phyloP scores from a whole-genome alignment of 1,140 invertebrate genomes.

The Papilio polytes region DNA sequence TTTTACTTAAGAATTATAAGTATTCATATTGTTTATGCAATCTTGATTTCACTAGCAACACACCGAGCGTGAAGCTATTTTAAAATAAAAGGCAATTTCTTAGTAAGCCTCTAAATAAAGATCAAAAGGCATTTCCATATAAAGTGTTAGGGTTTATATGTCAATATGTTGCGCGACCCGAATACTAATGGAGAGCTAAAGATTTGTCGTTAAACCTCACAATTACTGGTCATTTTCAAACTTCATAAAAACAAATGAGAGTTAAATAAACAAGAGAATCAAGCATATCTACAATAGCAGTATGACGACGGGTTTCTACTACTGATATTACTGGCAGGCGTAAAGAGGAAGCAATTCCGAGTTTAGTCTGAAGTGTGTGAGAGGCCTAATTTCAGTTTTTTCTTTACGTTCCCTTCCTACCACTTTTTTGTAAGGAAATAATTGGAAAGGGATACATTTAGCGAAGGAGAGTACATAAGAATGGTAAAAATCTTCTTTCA shows the following conservation, averaged over 20 bases:
- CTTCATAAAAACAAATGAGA: neutral
- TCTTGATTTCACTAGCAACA: neutral
- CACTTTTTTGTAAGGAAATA: too few species aligned
- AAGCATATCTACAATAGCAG: too few species aligned
- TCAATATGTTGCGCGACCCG: slow-evolving; percentile 28
- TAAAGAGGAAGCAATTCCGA: too few species aligned
- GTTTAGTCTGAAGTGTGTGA: too few species aligned
- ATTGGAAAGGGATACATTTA: too few species aligned
- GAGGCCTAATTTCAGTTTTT: too few species aligned
- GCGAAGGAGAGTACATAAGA: too few species aligned
- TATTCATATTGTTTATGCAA: neutral
- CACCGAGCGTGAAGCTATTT: neutral
- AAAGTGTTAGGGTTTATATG: slow-evolving; percentile 20
- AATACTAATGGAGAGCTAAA: neutral
- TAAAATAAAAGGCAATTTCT: slow-evolving; percentile 22
- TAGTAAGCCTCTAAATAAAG: slow-evolving; percentile 14
- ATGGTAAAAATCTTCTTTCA: too few species aligned
- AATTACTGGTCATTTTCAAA: neutral
- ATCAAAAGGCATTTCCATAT: slow-evolving; percentile 27
- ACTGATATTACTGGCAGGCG: too few species aligned
- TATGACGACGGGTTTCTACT: too few species aligned
- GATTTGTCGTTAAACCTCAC: slow-evolving; percentile 10
- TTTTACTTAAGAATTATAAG: too few species aligned
- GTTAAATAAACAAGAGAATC: neutral
- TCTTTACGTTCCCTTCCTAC: too few species aligned